Evolutionary conservation across 2,888 invertebrate genomes (phyloP).

Genomic region (Tinea pellionella): DNA sequence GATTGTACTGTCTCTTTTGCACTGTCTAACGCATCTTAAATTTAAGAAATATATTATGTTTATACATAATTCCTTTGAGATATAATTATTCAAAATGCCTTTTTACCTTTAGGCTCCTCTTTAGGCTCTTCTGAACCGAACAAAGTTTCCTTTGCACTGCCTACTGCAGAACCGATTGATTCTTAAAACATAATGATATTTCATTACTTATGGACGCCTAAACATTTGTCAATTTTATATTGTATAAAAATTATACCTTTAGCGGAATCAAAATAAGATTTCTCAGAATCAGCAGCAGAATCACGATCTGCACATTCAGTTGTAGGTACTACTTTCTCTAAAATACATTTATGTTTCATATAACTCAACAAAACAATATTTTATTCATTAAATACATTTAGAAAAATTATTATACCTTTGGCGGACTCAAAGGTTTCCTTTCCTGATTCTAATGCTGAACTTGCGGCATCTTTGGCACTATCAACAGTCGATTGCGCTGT

Average conservation of each 20-base stretch:
- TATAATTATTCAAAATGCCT: too few relatives aligned
- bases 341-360: conserved; percentile 13
- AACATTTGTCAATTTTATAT: background rate
- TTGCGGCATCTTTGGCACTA: background rate
- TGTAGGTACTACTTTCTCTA: conserved; percentile 34
- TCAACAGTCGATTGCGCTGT: background rate
- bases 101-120: background rate
- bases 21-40: conserved; percentile 17
- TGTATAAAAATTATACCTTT: background rate
- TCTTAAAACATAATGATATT: background rate
- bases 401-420: background rate
- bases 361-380: background rate
- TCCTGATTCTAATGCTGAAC: conserved; percentile 7
- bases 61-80: too few relatives aligned
- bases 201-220: background rate
- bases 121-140: conserved; percentile 22
- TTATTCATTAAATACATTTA: background rate
- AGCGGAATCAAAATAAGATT: background rate
- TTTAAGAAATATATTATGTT: background rate
- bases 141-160: conserved; percentile 33
- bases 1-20: conserved; percentile 26
- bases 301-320: conserved; percentile 27
- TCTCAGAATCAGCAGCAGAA: background rate
- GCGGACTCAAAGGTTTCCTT: background rate
- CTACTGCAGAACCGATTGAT: conserved; percentile 32